A percentile compares a stretch with the other conserved stretches of the same genome.
Evolutionary conservation across 2,888 invertebrate species (phyloP).

Genomic region (Volucella zonaria): DNA sequence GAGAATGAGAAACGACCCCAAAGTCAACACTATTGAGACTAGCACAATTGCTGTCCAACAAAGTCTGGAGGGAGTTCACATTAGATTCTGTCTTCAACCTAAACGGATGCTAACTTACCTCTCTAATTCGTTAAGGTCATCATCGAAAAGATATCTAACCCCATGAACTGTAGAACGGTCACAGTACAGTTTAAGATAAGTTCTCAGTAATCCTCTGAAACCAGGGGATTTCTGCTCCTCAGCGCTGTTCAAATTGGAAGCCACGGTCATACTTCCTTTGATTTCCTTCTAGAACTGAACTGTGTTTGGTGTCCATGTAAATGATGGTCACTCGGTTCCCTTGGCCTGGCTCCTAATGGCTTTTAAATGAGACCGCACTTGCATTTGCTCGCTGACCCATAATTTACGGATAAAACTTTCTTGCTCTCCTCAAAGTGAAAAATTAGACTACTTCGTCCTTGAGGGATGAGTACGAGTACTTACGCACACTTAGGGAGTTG

Average conservation of each 20-base stretch:
- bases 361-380: constrained; percentile 62
- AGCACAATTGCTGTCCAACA: constrained; percentile 79
- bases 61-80: constrained; percentile 74
- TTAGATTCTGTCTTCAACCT: not conserved
- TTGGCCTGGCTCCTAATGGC: constrained; percentile 48
- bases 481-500: constrained; percentile 1
- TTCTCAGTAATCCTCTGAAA: constrained; percentile 75
- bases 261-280: constrained; percentile 28
- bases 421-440: constrained; percentile 48
- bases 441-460: constrained; percentile 37
- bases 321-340: constrained; percentile 10
- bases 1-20: constrained; percentile 76
- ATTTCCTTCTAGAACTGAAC: constrained; percentile 15
- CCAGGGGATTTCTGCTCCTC: not conserved
- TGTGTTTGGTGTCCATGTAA: not conserved
- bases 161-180: constrained; percentile 80
- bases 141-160: constrained; percentile 79
- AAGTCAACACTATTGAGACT: constrained; percentile 76
- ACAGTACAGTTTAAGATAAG: constrained; percentile 79
- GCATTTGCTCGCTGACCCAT: constrained; percentile 50
- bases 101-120: constrained; percentile 74
- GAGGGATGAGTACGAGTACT: constrained; percentile 5
- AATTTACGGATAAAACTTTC: constrained; percentile 62
- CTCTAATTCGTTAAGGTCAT: constrained; percentile 77
- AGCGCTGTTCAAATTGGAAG: constrained; percentile 12